phyloP scores from a whole-genome alignment of 2,113 vertebrate genomes.

The Dicentrarchus labrax region DNA sequence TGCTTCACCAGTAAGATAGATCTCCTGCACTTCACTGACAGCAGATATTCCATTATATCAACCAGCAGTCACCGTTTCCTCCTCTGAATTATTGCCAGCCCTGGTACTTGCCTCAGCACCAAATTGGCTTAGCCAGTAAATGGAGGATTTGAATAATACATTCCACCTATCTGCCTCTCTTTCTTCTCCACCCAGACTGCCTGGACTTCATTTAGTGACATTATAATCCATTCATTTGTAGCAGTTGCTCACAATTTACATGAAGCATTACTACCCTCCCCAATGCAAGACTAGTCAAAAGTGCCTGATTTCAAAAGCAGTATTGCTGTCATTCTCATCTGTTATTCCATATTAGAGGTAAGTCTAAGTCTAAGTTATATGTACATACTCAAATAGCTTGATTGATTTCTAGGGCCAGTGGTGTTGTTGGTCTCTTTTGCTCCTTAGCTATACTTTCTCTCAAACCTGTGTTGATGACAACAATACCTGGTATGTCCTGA shows the following conservation, averaged over 20 bases:
- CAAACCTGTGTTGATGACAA: background rate
- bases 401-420: background rate
- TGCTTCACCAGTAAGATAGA: slow-evolving; percentile 73
- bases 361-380: background rate
- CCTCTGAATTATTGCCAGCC: slow-evolving; percentile 76
- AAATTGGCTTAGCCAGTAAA: slow-evolving; percentile 86
- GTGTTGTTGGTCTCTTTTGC: background rate
- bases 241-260: slow-evolving; percentile 39
- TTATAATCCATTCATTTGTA: slow-evolving; percentile 66
- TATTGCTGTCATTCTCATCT: background rate
- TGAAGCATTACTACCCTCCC: background rate
- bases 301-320: background rate
- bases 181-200: slow-evolving; percentile 45
- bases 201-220: slow-evolving; percentile 65
- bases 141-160: slow-evolving; percentile 84
- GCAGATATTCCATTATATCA: slow-evolving; percentile 82
- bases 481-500: background rate
- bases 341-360: background rate
- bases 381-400: background rate
- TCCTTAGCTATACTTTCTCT: background rate
- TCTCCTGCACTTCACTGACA: slow-evolving; percentile 73
- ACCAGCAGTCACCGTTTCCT: slow-evolving; percentile 71
- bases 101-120: slow-evolving; percentile 71
- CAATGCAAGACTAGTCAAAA: slow-evolving; percentile 15
- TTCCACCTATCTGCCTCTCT: slow-evolving; percentile 73